Evolutionary conservation across 2,797 vertebrate genomes (phyloP), one percentile per base, ranked within the genome.

Genomic region (Orientallactaga sibirica): DNA sequence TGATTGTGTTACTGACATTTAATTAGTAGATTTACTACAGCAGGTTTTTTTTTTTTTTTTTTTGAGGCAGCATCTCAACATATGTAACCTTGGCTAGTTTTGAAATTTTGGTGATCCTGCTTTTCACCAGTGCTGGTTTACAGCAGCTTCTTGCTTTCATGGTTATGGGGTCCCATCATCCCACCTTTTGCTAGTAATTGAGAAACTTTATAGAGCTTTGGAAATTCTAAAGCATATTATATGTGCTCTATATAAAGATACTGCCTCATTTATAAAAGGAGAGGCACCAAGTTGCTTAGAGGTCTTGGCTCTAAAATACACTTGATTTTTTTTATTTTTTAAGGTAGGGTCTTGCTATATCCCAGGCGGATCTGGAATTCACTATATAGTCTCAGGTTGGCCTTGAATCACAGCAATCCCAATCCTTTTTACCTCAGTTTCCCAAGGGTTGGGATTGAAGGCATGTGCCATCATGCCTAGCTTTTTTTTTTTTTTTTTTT

Each of bases 1-100:
- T 75, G 48, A 90, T 75, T 68, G 93, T 92, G 37, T 84, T 93
- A 43, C 27, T 91, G 41, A 10, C 16, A 81, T 86, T 90, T 92
- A 84, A 83, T 84, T 86, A 48, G 14, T 52, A 80, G 58, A 88
- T 55, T 70, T 74, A 87, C 15, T 86, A 43, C 33, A 75, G 24
- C 18, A 37, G 33, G 33, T 37, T 37, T 48, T 48, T 48, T 48
- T 48, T 48, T 9, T 10, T 43, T 43, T 1, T 48, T 75, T 76
- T 52, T 52, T 29, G 43, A 79, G 33, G 33, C 24, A 88, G 24
- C 64, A 62, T 77, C 37, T 77, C 66, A 43, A 62, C 48, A 48
- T 67, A 5, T 77, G 29, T 77, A 88, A 15, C 43, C 12, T n/a
- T 33, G 29, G 16, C 29, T 88, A 25, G 24, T 55, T 48, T 33